A percentile compares a stretch with the other conserved stretches of the same genome.
Evolutionary conservation across 2,797 vertebrate species (phyloP).

Genomic region (Pogoniulus pusillus): DNA sequence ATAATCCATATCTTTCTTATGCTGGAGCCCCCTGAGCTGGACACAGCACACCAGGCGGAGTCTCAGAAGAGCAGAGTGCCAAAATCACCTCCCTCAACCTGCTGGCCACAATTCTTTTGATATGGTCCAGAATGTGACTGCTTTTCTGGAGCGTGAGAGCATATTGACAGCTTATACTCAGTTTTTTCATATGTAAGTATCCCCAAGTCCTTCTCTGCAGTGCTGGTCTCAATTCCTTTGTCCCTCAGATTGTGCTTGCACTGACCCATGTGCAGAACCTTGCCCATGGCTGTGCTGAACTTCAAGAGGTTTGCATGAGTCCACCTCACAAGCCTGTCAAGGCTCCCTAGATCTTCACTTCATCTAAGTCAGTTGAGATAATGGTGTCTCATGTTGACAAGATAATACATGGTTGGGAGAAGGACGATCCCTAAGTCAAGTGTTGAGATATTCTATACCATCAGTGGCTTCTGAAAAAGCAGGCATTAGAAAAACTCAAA

Average conservation of each 20-base stretch:
- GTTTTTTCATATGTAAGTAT: background rate
- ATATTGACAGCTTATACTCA: background rate
- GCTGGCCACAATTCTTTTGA: background rate
- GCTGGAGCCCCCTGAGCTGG: background rate
- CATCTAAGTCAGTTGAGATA: background rate
- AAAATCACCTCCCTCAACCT: background rate
- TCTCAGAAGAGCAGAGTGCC: background rate
- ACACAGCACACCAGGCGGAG: background rate
- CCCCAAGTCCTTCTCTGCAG: background rate
- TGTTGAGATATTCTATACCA: background rate
- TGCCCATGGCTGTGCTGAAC: background rate
- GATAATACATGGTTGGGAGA: background rate
- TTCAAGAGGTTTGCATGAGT: background rate
- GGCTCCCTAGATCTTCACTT: background rate
- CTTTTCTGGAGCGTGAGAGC: background rate
- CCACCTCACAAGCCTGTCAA: background rate
- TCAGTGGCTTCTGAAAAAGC: background rate
- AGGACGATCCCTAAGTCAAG: background rate
- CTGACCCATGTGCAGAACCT: background rate
- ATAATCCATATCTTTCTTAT: background rate
- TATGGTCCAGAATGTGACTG: background rate
- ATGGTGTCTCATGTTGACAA: background rate
- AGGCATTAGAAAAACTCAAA: background rate
- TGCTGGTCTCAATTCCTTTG: background rate
- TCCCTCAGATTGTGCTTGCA: background rate